Base-by-base conservation (phyloP, 2,888 invertebrate species). In the Leucoma salicis region DNA sequence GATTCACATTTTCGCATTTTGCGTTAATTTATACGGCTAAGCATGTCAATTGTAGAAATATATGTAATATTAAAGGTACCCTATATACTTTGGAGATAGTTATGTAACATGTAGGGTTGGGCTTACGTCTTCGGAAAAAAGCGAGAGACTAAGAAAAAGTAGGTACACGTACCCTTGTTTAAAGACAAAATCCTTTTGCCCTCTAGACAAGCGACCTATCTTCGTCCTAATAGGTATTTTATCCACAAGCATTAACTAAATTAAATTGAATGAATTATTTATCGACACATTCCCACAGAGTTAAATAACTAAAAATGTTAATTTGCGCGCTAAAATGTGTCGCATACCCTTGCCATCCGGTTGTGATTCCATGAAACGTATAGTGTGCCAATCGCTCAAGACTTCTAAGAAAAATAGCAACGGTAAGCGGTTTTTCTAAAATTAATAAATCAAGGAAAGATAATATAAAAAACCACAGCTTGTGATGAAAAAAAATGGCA, bases 121-220 rank as follows among this genome's bases (percentile, higher is more conserved):
- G n/a, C n/a, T n/a, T n/a, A n/a, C n/a, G n/a, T n/a, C n/a, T n/a
- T n/a, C n/a, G n/a, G n/a, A n/a, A n/a, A n/a, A n/a, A n/a, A n/a
- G n/a, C n/a, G n/a, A n/a, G n/a, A n/a, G n/a, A n/a, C n/a, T n/a
- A n/a, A n/a, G n/a, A n/a, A n/a, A n/a, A n/a, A n/a, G n/a, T n/a
- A n/a, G n/a, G n/a, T n/a, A n/a, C n/a, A n/a, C n/a, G n/a, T n/a
- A n/a, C n/a, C n/a, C n/a, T n/a, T n/a, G n/a, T n/a, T n/a, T n/a
- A n/a, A n/a, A n/a, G n/a, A n/a, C n/a, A n/a, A n/a, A 39, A 41
- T 47, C 47, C 31, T n/a, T 51, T 37, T 44, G 49, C 42, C 57
- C 57, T 59, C 54, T 21, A 60, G 60, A 60, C 60, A 41, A 38
- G 42, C 28, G 48, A 35, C 51, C 57, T 46, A 31, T 33, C 42